These are phyloP conservation scores for Macrotis lagotis DNA, from an alignment of 2,113 vertebrate genomes.

Conservation along the genomic window DNA sequence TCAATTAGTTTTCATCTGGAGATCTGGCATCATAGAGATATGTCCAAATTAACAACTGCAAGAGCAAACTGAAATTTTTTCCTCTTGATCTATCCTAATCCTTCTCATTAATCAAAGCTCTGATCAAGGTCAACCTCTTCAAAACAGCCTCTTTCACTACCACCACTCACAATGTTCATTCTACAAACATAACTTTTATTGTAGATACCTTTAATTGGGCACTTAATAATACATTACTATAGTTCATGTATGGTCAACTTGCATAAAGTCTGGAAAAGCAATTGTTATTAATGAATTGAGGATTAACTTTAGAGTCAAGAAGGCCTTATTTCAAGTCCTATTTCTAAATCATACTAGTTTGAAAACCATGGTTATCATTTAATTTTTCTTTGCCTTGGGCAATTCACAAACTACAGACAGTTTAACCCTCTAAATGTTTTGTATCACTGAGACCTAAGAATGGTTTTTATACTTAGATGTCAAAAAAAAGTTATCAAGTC, in stretches of 20 bases:
- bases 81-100: background rate
- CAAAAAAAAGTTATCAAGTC: background rate
- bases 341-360: background rate
- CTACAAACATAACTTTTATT: background rate
- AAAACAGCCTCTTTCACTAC: background rate
- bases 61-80: background rate
- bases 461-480: background rate
- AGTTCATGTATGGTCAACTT: background rate
- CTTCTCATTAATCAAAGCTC: background rate
- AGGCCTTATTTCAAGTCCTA: background rate
- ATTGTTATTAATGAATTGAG: background rate
- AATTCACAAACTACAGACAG: background rate
- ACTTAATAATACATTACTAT: background rate
- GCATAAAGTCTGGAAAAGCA: background rate
- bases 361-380: background rate
- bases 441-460: background rate
- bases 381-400: background rate
- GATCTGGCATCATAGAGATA: background rate
- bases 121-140: background rate
- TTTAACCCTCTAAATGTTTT: background rate
- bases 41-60: background rate
- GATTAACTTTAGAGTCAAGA: background rate
- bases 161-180: background rate
- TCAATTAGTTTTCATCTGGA: slow-evolving; percentile 20
- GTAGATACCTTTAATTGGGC: background rate